A percentile compares a stretch with the other conserved stretches of the same genome.
Evolutionary conservation across 2,113 vertebrate species (phyloP).

Genomic region (Percopsis transmontana): DNA sequence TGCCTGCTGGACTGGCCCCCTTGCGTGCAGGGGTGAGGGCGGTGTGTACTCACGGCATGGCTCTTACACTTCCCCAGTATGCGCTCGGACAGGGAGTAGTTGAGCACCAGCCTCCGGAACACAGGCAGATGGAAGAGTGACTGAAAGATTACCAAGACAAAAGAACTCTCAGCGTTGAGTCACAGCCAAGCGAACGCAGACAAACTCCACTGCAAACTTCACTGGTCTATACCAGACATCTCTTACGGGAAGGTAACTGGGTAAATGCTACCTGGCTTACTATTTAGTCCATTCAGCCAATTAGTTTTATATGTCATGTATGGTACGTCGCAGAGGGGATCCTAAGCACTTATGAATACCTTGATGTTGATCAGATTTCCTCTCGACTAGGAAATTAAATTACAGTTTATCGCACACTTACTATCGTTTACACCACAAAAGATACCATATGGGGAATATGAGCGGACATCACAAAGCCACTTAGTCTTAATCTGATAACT

Average conservation of each 20-base stretch:
- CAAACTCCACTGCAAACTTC: too few relatives aligned
- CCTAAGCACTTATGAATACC: conserved; percentile 51
- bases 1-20: neutral
- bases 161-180: neutral
- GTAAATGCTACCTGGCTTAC: conserved; percentile 5
- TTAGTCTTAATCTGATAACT: conserved; percentile 49
- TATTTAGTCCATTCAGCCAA: neutral
- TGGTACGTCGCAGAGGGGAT: neutral
- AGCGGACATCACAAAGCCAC: conserved; percentile 47
- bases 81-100: conserved; percentile 85
- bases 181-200: neutral
- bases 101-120: conserved; percentile 91
- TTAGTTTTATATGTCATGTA: conserved; percentile 24
- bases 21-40: neutral
- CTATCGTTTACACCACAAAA: conserved; percentile 54
- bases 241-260: conserved; percentile 15
- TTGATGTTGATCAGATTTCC: conserved; percentile 39
- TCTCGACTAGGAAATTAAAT: conserved; percentile 62
- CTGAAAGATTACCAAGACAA: conserved; percentile 66
- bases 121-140: conserved; percentile 94
- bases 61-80: conserved; percentile 84
- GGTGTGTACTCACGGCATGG: conserved; percentile 85
- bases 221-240: neutral
- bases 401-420: conserved; percentile 65
- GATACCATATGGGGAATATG: conserved; percentile 41